These are phyloP conservation scores for Umimayanthus chanpuru DNA, from an alignment of 92 coral and sea anemone genomes.

Conservation along the genomic window DNA sequence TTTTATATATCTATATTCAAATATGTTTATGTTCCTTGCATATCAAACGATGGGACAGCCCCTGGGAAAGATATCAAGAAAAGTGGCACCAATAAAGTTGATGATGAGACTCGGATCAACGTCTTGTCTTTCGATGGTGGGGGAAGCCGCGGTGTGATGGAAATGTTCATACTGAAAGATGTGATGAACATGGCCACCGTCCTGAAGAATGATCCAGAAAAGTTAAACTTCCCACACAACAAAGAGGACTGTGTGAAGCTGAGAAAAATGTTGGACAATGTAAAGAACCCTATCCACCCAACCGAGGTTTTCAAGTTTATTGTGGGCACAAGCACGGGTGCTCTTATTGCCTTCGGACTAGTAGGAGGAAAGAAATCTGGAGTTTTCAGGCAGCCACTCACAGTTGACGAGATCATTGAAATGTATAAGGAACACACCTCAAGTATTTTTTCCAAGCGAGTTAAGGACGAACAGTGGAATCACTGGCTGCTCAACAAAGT, in stretches of 20 bases:
- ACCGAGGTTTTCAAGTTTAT: slow-evolving; percentile 40
- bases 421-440: slow-evolving; percentile 23
- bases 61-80: no score
- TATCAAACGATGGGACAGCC: no score
- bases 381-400: neutral
- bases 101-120: slow-evolving; percentile 4
- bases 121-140: slow-evolving; percentile 48
- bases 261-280: slow-evolving; percentile 16
- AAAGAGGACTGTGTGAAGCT: neutral
- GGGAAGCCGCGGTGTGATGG: slow-evolving; percentile 48
- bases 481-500: neutral
- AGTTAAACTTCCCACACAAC: neutral
- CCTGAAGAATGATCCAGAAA: neutral
- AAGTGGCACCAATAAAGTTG: no score
- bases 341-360: slow-evolving; percentile 49
- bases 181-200: slow-evolving; percentile 34
- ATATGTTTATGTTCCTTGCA: no score
- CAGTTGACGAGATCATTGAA: slow-evolving; percentile 20
- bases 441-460: neutral
- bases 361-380: slow-evolving; percentile 36
- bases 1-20: no score
- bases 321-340: slow-evolving; percentile 46
- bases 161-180: slow-evolving; percentile 27
- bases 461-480: neutral
- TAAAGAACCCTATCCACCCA: slow-evolving; percentile 41